Evolutionary conservation across 30 jellyfish, hydroid and myxozoan genomes (phyloP), one percentile per base, ranked within the genome.

Genomic region (Aurelia sp.): DNA sequence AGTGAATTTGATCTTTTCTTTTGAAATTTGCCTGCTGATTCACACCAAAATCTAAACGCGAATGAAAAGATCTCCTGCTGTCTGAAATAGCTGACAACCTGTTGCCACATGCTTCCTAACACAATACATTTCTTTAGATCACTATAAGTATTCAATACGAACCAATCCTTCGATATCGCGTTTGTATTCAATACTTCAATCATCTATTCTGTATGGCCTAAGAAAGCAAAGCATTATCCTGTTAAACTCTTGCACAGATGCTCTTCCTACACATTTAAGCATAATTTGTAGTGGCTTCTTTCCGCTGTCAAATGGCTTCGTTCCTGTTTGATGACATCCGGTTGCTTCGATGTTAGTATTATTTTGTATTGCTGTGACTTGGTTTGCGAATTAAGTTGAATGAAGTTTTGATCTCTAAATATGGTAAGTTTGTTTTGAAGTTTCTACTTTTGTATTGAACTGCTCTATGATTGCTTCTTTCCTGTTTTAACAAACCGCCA

Each of bases 51-150:
- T 59, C 69, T 59, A 21, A 59, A 59, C 69, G 69, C 31, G 13
- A 12, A 59, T 59, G 69, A 59, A 69, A 50, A 40, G 87, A 60
- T 13, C 64, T 76, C 76, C 87, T 53, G 48, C 74, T 40, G 66
- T 18, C n/a, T 59, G 65, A 20, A 35, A 22, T 53, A 58, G 21
- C 37, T 16, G 13, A 30, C 35, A 19, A 76, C 87, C 87, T 76
- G 87, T 40, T 76, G 76, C 76, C 87, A 76, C 87, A 76, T 76
- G 87, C 87, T 76, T 70, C 16, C 65, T 17, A 30, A 30, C 35
- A 76, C 87, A 76, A 76, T 76, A 76, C 66, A 11, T 44, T 58
- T 48, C 74, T 58, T 48, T 59, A 17, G 65, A 17, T 44, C 37
- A 22, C 21, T 18, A 69, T 51, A 31, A 69, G 27, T 50, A 22